phyloP scores from a whole-genome alignment of 2,888 invertebrate species.

The Drosophila dives region DNA sequence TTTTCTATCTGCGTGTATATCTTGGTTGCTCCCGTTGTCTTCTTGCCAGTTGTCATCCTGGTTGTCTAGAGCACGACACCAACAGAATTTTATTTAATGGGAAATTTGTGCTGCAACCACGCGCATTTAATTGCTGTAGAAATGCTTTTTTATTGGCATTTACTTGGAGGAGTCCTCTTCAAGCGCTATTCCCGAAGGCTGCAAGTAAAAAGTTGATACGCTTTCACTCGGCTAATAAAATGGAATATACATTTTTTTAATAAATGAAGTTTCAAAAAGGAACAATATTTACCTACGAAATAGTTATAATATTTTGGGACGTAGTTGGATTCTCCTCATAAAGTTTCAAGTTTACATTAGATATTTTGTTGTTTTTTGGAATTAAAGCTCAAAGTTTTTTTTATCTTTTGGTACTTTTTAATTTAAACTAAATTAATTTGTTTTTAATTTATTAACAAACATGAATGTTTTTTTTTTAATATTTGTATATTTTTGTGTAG shows the following conservation, averaged over 20 bases:
- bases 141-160: conserved; percentile 78
- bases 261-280: neutral
- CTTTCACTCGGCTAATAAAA: neutral
- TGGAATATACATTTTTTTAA: neutral
- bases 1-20: neutral
- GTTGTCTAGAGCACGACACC: conserved; percentile 62
- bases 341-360: neutral
- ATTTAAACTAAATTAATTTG: neutral
- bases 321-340: neutral
- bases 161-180: conserved; percentile 65
- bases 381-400: neutral
- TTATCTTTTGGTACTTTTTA: neutral
- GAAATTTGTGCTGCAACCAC: conserved; percentile 67
- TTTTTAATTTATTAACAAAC: neutral
- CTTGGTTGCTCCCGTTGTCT: conserved; percentile 28
- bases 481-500: neutral
- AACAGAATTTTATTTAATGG: conserved; percentile 74
- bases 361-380: neutral
- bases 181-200: conserved; percentile 34
- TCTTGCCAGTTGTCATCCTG: conserved; percentile 36
- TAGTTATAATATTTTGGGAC: neutral
- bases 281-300: neutral
- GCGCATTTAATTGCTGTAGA: conserved; percentile 71
- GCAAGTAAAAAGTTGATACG: neutral
- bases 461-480: neutral